phyloP scores from a whole-genome alignment of 2,113 vertebrate species.

The Menidia beryllina region DNA sequence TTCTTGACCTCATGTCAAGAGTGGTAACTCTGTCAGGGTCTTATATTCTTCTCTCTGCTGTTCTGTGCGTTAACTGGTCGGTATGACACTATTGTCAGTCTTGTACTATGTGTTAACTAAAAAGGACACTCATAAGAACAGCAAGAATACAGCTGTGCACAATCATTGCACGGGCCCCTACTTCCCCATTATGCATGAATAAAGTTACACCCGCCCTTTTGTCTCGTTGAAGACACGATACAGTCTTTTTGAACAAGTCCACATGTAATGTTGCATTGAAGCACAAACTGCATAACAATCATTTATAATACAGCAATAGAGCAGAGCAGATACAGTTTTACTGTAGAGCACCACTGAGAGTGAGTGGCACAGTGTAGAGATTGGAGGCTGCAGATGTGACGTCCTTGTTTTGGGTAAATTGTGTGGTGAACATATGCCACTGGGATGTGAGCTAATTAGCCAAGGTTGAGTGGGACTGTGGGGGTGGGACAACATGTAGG shows the following conservation, averaged over 20 bases:
- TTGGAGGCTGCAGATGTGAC: slow-evolving; percentile 62
- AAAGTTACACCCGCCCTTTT: too few species aligned
- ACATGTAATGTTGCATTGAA: background rate
- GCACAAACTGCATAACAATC: too few species aligned
- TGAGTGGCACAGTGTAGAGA: slow-evolving; percentile 24
- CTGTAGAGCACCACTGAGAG: slow-evolving; percentile 3
- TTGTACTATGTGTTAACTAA: background rate
- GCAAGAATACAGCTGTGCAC: background rate
- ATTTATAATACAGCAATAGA: background rate
- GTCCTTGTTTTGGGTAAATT: slow-evolving; percentile 75
- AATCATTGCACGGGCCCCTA: background rate
- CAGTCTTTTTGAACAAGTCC: background rate
- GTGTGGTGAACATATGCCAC: slow-evolving; percentile 72
- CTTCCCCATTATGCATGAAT: background rate
- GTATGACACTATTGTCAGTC: background rate
- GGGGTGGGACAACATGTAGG: slow-evolving; percentile 32
- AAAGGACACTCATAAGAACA: background rate
- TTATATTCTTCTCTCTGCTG: too few species aligned
- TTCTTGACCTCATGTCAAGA: too few species aligned
- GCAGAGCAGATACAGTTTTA: background rate
- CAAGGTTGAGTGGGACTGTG: slow-evolving; percentile 74
- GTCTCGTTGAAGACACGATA: background rate
- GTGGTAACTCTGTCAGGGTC: too few species aligned
- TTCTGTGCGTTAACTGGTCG: too few species aligned
- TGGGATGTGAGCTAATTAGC: slow-evolving; percentile 77